A percentile compares a stretch with the other conserved stretches of the same genome.
Conservation (phyloP, 2,888 invertebrate genomes). For the Chrysomela aeneicollis region DNA sequence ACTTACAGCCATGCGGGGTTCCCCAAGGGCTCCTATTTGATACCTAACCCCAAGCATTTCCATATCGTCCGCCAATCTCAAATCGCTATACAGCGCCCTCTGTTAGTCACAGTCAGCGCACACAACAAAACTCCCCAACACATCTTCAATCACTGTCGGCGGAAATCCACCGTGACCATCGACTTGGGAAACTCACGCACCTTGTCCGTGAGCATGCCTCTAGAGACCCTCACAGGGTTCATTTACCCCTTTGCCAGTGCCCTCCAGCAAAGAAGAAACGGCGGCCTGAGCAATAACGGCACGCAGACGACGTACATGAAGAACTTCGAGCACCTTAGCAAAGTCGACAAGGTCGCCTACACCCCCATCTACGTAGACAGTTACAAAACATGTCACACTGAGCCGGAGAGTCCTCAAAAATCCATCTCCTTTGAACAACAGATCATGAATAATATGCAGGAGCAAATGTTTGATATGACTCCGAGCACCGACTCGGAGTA, state of each 20-base stretch:
- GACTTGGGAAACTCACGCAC: slow-evolving; percentile 50
- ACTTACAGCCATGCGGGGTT: slow-evolving; percentile 57
- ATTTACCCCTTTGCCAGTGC: slow-evolving; percentile 56
- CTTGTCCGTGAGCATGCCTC: slow-evolving; percentile 53
- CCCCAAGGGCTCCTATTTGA: slow-evolving; percentile 57
- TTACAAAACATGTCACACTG: slow-evolving; percentile 35
- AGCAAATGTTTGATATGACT: slow-evolving; percentile 41
- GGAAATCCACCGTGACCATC: slow-evolving; percentile 48
- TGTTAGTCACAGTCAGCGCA: slow-evolving; percentile 46
- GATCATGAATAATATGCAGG: slow-evolving; percentile 43
- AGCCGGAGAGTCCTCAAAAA: slow-evolving; percentile 13
- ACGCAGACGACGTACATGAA: slow-evolving; percentile 53
- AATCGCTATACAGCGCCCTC: slow-evolving; percentile 50
- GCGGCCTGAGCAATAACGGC: slow-evolving; percentile 42
- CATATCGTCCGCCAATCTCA: slow-evolving; percentile 55
- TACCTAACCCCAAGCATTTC: slow-evolving; percentile 59
- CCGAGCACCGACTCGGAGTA: slow-evolving; percentile 25
- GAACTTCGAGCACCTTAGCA: slow-evolving; percentile 35
- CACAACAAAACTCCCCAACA: slow-evolving; percentile 38
- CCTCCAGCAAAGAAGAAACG: slow-evolving; percentile 46
- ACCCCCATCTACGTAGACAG: slow-evolving; percentile 42
- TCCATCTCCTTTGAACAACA: slow-evolving; percentile 42
- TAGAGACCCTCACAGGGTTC: slow-evolving; percentile 53
- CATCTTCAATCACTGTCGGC: slow-evolving; percentile 32
- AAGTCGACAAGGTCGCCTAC: slow-evolving; percentile 37